A percentile compares a stretch with the other conserved stretches of the same genome.
phyloP scores from a whole-genome alignment of 2,113 vertebrate species.

The Ivindomyrus marchei region DNA sequence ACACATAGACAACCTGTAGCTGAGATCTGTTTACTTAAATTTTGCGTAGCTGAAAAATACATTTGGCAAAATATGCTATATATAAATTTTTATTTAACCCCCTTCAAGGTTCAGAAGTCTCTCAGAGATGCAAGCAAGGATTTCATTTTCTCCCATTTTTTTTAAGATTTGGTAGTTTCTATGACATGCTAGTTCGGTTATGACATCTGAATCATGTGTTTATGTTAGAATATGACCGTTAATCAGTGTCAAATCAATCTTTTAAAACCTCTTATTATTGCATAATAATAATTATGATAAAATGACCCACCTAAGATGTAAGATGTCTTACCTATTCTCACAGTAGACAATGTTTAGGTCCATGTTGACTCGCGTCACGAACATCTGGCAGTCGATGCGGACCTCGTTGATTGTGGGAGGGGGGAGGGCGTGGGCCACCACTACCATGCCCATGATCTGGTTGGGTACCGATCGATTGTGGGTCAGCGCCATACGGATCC shows the following conservation, averaged over 20 bases:
- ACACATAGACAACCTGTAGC: neutral
- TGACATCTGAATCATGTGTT: neutral
- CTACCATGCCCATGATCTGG: conserved; percentile 97
- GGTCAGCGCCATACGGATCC: conserved; percentile 85
- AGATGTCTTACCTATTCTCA: conserved; percentile 85
- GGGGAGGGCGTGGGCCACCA: conserved; percentile 90
- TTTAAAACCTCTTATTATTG: neutral
- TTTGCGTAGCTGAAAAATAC: neutral
- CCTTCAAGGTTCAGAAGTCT: neutral
- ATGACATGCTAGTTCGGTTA: neutral
- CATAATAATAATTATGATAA: neutral
- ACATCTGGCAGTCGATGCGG: conserved; percentile 99
- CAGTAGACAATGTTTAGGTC: conserved; percentile 99
- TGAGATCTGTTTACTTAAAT: neutral
- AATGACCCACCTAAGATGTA: conserved; percentile 7
- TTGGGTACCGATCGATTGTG: conserved; percentile 83
- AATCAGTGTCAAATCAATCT: neutral
- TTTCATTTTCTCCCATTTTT: neutral
- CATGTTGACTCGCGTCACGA: conserved; percentile 98
- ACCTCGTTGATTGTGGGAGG: conserved; percentile 99
- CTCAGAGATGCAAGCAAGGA: neutral
- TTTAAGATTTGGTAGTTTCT: neutral
- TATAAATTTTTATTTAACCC: neutral
- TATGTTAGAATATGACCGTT: neutral
- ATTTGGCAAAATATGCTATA: neutral